Evolutionary conservation across 2,113 vertebrate genomes (phyloP).

Genomic region (Phrynocephalus versicolor): DNA sequence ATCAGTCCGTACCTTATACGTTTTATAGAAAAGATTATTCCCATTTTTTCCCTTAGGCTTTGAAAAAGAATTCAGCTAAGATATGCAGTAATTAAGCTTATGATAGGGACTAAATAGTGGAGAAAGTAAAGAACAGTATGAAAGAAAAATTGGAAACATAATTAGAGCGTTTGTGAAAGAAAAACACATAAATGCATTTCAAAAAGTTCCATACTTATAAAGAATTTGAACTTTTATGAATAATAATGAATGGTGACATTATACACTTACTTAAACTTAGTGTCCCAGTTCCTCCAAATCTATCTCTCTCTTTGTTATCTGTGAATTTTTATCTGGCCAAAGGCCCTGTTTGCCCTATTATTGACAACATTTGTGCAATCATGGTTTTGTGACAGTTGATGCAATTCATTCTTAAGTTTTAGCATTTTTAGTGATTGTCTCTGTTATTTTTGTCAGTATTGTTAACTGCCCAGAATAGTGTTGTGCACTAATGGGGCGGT

Average conservation of each 20-base stretch:
- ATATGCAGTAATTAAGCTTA: conserved; percentile 5
- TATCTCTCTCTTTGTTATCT: neutral
- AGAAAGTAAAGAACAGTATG: neutral
- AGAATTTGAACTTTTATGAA: neutral
- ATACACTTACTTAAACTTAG: neutral
- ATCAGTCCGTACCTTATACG: conserved; percentile 10
- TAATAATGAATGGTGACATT: neutral
- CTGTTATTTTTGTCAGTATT: no score
- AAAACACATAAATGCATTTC: neutral
- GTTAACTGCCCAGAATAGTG: no score
- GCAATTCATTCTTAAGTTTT: no score
- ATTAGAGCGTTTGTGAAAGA: neutral
- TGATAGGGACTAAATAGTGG: conserved; percentile 8
- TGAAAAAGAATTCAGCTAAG: conserved; percentile 31
- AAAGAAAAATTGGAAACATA: conserved; percentile 22
- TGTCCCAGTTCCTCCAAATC: conserved; percentile 8
- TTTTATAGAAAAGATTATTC: conserved; percentile 13
- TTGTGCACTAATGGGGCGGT: no score
- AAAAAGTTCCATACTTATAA: conserved; percentile 9
- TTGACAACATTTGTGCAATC: no score
- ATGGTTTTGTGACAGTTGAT: no score
- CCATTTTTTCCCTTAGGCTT: conserved; percentile 16
- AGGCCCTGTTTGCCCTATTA: no score
- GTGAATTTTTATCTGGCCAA: neutral
- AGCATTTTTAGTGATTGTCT: no score